Conservation (phyloP, 2,113 vertebrate genomes). For the Lipotes vexillifer region DNA sequence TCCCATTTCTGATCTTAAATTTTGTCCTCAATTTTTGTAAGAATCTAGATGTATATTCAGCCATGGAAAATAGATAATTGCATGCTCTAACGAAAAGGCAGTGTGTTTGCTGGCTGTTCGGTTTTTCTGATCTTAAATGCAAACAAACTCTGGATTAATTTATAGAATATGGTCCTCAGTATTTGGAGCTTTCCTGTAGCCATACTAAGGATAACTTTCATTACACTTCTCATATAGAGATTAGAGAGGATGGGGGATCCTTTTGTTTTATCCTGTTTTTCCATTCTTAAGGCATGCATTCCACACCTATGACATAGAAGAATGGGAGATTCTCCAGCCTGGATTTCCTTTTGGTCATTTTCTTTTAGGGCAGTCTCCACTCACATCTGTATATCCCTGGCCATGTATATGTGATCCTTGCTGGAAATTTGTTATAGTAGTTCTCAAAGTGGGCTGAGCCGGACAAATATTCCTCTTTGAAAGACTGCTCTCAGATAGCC, state of each 20-base stretch:
- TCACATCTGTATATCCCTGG: background rate
- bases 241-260: fast-evolving
- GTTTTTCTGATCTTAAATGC: background rate
- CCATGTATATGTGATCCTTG: background rate
- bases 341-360: background rate
- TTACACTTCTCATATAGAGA: background rate
- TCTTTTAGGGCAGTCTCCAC: background rate
- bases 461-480: background rate
- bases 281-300: background rate
- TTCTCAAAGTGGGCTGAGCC: background rate
- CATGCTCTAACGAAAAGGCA: background rate
- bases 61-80: background rate
- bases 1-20: background rate
- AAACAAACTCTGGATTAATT: background rate
- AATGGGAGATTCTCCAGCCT: background rate
- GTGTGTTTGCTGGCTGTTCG: background rate
- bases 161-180: background rate
- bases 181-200: background rate
- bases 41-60: background rate
- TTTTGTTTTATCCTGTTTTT: background rate
- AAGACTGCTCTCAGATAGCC: background rate
- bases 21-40: background rate
- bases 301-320: background rate
- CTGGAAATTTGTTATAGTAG: background rate
- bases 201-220: background rate